phyloP scores from a whole-genome alignment of 2,888 invertebrate species.

The Epistrophe eligans region DNA sequence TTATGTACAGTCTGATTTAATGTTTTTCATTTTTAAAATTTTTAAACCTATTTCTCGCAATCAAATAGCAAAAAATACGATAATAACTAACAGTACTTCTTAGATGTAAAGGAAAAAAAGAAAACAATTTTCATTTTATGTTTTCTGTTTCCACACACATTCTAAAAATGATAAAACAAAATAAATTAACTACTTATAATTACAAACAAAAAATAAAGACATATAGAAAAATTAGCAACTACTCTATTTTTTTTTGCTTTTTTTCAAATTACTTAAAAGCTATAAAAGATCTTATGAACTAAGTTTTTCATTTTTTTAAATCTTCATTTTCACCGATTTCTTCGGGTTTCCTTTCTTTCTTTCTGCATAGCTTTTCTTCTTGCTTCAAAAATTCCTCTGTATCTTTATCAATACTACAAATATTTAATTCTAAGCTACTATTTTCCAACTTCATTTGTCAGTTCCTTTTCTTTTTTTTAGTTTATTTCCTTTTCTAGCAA shows the following conservation, averaged over 20 bases:
- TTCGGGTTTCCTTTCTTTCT: not conserved
- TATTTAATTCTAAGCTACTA: conserved; percentile 60
- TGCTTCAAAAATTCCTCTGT: conserved; percentile 20
- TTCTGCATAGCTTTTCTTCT: conserved; percentile 40
- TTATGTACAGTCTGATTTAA: conserved; percentile 69
- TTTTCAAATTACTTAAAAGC: conserved; percentile 66
- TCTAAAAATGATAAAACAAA: conserved; percentile 68
- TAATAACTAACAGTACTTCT: conserved; percentile 51
- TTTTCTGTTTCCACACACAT: conserved; percentile 47
- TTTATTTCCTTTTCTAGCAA: conserved; percentile 62
- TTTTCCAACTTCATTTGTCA: conserved; percentile 26
- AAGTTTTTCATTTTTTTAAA: conserved; percentile 37
- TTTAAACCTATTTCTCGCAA: conserved; percentile 62
- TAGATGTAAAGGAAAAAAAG: conserved; percentile 42
- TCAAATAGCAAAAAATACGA: conserved; percentile 61
- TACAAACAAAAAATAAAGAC: conserved; percentile 52
- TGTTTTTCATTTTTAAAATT: conserved; percentile 33
- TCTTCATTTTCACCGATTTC: conserved; percentile 25
- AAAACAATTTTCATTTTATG: conserved; percentile 45
- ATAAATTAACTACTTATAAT: conserved; percentile 76
- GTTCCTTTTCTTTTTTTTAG: conserved; percentile 16
- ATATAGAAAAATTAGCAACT: conserved; percentile 71
- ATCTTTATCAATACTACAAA: conserved; percentile 65
- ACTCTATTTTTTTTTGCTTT: conserved; percentile 41
- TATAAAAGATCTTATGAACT: conserved; percentile 67